Evolutionary conservation across 1,140 invertebrate genomes (phyloP), one percentile per base, ranked within the genome.

Genomic region (Vollenhovia emeryi): DNA sequence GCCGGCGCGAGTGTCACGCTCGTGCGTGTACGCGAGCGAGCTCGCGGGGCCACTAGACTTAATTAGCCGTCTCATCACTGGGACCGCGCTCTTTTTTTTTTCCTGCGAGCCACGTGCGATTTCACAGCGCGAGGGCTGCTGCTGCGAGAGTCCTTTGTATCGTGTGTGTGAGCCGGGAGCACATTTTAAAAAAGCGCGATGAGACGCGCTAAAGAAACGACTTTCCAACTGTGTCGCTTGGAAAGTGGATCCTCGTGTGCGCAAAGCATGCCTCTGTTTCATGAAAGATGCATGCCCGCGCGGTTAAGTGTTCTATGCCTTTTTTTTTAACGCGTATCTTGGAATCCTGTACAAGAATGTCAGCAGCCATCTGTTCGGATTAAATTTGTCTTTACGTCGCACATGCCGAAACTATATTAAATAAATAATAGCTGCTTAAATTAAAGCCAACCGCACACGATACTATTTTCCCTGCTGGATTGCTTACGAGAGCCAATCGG

Each of bases 31-130:
- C 8, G 40, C 45, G 15, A 21, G n/a, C 21, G 59, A 9, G 1
- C n/a, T 13, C 15, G 43, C 45, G 66, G 82, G 66, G 15, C 87
- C 74, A 89, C 85, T 79, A 75, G 88, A 91, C 90, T 91, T 91
- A 91, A 91, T 91, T 90, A 88, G 55, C 75, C 86, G 84, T 73
- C 64, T 85, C 86, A 89, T 90, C 89, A 60, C 27, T 33, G 68
- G 59, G 43, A 64, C 74, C 48, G 50, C 52, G 52, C 80, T 43
- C 8, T 57, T 59, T 71, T 57, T 71, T n/a, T n/a, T 24, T 21
- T 33, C 6, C 4, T 66, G 6, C 30, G 13, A 55, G 33, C 36
- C 48, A 36, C 78, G 43, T 40, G 64, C 40, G 64, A 86, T 80
- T 82, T 82, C 76, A 27, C 55, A 18, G 52, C 50, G 43, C 30